These are phyloP conservation scores for Melinaea menophilus DNA, from an alignment of 2,888 invertebrate genomes.

Conservation along the genomic window DNA sequence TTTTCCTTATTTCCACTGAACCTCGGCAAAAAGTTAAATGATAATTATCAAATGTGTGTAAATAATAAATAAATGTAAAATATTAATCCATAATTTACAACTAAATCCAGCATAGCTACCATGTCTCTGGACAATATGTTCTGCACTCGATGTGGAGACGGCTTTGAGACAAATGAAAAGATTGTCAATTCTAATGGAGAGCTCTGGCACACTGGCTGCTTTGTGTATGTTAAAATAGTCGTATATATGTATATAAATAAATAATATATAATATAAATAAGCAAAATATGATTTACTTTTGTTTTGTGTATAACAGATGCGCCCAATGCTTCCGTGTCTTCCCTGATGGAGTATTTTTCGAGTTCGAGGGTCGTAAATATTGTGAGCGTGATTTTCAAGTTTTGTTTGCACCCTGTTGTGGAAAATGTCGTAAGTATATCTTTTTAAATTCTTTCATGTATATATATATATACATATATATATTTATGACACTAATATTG, in stretches of 20 bases:
- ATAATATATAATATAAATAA: no score
- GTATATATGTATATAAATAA: no score
- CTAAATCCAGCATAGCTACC: constrained; percentile 61
- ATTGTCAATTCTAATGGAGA: constrained; percentile 99
- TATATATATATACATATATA: no score
- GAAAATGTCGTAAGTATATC: constrained; percentile 82
- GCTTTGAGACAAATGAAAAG: constrained; percentile 97
- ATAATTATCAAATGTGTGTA: no score
- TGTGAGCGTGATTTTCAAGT: constrained; percentile 99
- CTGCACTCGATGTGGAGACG: constrained; percentile 97
- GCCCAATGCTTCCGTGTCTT: constrained; percentile 99
- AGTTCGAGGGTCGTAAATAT: constrained; percentile 99
- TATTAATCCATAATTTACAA: background rate
- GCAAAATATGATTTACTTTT: background rate
- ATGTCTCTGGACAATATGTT: constrained; percentile 96
- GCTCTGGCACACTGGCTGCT: constrained; percentile 99
- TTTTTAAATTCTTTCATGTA: background rate
- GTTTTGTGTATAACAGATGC: constrained; percentile 79
- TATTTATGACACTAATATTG: no score
- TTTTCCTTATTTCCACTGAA: no score
- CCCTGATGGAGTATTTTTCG: constrained; percentile 98
- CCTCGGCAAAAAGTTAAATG: no score
- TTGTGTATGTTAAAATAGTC: constrained; percentile 87
- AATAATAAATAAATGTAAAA: background rate
- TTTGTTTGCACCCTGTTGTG: constrained; percentile 95